A percentile compares a stretch with the other conserved stretches of the same genome.
Evolutionary conservation across 2,113 vertebrate species (phyloP).

Genomic region (Lates calcarifer): DNA sequence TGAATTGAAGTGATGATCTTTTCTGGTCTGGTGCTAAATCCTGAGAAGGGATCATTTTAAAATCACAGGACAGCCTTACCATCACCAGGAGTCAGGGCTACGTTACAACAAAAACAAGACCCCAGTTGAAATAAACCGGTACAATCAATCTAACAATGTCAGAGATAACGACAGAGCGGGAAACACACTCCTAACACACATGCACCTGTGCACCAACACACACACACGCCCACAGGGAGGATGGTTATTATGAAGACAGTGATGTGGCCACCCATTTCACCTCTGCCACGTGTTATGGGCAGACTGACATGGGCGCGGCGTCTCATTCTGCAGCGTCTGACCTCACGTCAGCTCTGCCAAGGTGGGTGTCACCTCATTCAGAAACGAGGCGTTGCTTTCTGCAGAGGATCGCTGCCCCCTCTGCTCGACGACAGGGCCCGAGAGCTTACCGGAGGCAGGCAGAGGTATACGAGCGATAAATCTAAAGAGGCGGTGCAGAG

Average conservation of each 20-base stretch:
- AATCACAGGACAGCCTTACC: too few species aligned
- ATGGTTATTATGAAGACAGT: conserved; percentile 58
- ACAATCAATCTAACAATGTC: background rate
- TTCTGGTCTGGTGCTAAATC: background rate
- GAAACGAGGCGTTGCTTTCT: conserved; percentile 35
- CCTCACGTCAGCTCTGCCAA: conserved; percentile 56
- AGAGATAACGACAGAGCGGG: background rate
- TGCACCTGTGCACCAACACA: background rate
- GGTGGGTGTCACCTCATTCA: conserved; percentile 69
- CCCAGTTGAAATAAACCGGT: background rate
- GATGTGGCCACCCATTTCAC: conserved; percentile 59
- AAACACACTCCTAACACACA: conserved; percentile 8
- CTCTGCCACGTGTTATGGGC: conserved; percentile 54
- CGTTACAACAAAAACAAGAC: background rate
- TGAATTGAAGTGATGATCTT: background rate
- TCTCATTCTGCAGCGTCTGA: conserved; percentile 64
- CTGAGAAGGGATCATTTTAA: background rate
- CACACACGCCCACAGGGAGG: background rate
- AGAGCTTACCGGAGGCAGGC: conserved; percentile 31
- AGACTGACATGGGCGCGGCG: conserved; percentile 24
- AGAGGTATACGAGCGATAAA: conserved; percentile 44
- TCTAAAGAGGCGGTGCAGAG: conserved; percentile 33
- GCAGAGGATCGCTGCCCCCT: conserved; percentile 21
- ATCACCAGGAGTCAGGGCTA: background rate
- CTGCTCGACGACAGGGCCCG: background rate